These are phyloP conservation scores for Anthonomus grandis DNA, from an alignment of 1,140 invertebrate genomes.

Conservation along the genomic window DNA sequence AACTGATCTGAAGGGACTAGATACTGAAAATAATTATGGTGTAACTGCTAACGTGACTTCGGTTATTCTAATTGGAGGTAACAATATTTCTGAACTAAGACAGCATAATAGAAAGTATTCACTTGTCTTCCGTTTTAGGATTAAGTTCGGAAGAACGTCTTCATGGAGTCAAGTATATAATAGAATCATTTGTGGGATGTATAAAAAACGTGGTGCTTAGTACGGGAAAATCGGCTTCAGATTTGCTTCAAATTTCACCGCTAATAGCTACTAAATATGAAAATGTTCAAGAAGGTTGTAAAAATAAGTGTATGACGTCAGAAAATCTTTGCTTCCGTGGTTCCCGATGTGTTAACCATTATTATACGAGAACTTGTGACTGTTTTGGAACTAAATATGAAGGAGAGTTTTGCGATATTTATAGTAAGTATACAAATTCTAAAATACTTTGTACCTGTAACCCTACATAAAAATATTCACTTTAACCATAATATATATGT, in stretches of 20 bases:
- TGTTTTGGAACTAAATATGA: conserved; percentile 90
- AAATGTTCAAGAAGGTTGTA: conserved; percentile 81
- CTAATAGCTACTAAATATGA: conserved; percentile 80
- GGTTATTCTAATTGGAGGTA: conserved; percentile 85
- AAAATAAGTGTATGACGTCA: conserved; percentile 72
- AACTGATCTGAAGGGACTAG: conserved; percentile 73
- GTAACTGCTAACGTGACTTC: conserved; percentile 79
- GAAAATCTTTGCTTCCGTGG: conserved; percentile 81
- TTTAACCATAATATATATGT: no score
- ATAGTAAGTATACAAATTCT: no score
- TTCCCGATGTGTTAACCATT: conserved; percentile 84
- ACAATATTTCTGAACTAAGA: background rate
- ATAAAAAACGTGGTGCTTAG: conserved; percentile 80
- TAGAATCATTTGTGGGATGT: conserved; percentile 89
- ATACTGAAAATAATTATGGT: conserved; percentile 77
- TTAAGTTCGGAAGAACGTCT: conserved; percentile 79
- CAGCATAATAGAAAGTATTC: background rate
- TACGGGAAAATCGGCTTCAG: conserved; percentile 77
- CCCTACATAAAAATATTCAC: no score
- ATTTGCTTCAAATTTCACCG: conserved; percentile 73
- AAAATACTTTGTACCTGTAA: no score
- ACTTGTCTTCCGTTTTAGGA: conserved; percentile 52
- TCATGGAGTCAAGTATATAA: conserved; percentile 85
- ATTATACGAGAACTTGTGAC: conserved; percentile 79
- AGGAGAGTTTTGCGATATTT: conserved; percentile 84